Evolutionary conservation across 2,888 invertebrate genomes (phyloP).

Genomic region (Mallateleia sp.): DNA sequence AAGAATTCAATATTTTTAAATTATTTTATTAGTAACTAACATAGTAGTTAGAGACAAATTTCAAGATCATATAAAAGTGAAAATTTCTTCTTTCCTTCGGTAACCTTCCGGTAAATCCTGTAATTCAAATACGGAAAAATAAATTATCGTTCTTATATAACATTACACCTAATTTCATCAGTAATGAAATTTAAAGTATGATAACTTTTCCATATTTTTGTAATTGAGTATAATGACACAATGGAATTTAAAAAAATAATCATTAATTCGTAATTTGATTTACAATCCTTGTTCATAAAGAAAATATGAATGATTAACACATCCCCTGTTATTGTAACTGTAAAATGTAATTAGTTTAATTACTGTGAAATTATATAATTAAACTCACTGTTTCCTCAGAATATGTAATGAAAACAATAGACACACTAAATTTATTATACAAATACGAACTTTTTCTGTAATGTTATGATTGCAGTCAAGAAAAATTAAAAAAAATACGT

Average conservation of each 20-base stretch:
- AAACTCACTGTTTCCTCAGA: conserved; percentile 39
- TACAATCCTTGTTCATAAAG: conserved; percentile 28
- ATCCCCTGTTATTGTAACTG: conserved; percentile 44
- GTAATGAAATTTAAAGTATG: conserved; percentile 5
- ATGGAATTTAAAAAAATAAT: conserved; percentile 27
- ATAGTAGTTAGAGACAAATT: too few species aligned
- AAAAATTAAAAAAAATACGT: not conserved
- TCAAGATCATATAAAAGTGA: too few species aligned
- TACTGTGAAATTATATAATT: conserved; percentile 48
- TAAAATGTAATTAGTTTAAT: conserved; percentile 56
- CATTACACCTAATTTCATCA: not conserved
- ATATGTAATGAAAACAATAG: conserved; percentile 35
- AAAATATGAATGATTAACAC: conserved; percentile 52
- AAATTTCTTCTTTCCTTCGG: too few species aligned
- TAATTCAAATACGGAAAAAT: not conserved
- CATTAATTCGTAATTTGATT: conserved; percentile 33
- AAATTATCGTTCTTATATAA: not conserved
- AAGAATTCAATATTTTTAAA: too few species aligned
- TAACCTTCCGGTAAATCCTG: too few species aligned
- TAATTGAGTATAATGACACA: conserved; percentile 23
- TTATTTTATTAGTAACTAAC: too few species aligned
- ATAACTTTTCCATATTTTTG: not conserved
- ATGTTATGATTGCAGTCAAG: not conserved
- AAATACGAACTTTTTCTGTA: conserved; percentile 6
- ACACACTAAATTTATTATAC: conserved; percentile 31